A percentile compares a stretch with the other conserved stretches of the same genome.
phyloP scores from a whole-genome alignment of 2,888 invertebrate species.

The Tenodera sinensis region DNA sequence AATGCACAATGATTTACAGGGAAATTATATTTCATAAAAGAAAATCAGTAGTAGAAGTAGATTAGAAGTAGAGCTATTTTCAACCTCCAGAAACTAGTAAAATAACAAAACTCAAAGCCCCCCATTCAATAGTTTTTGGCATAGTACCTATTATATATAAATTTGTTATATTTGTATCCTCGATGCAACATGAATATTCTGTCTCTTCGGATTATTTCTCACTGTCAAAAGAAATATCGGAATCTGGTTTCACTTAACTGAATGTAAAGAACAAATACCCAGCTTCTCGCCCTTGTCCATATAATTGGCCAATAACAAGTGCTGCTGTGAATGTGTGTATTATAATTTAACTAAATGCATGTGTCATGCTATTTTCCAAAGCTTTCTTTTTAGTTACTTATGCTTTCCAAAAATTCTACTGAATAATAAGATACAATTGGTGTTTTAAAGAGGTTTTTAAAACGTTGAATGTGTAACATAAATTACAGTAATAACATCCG shows the following conservation, averaged over 20 bases:
- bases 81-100: background rate
- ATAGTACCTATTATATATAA: background rate
- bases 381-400: background rate
- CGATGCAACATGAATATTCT: background rate
- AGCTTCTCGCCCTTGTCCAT: background rate
- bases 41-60: background rate
- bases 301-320: background rate
- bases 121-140: background rate
- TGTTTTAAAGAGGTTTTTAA: background rate
- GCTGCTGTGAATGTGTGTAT: background rate
- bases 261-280: background rate
- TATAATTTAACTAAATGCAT: background rate
- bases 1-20: background rate
- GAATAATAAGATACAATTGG: background rate
- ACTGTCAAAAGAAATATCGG: background rate
- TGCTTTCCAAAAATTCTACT: background rate
- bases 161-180: background rate
- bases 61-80: background rate
- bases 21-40: background rate
- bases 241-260: no score
- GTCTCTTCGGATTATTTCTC: background rate
- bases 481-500: background rate
- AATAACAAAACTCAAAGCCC: background rate
- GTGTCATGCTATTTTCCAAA: background rate
- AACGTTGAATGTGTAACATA: background rate